Evolutionary conservation across 1,140 invertebrate genomes (phyloP).

Genomic region (Drosophila sp.): DNA sequence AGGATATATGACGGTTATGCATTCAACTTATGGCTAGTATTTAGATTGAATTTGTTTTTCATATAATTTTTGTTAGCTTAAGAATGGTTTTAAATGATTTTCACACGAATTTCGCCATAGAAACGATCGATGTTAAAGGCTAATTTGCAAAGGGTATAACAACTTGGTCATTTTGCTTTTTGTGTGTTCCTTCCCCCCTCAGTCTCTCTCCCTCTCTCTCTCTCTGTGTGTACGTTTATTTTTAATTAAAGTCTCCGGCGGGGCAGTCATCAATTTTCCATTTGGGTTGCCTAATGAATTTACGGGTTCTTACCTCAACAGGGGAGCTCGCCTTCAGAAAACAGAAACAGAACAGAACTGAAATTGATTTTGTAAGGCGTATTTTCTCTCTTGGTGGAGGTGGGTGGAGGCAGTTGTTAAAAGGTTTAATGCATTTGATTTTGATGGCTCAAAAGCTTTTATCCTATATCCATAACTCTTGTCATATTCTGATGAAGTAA

Average conservation of each 20-base stretch:
- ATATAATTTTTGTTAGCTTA: too few relatives aligned
- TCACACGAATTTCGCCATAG: too few relatives aligned
- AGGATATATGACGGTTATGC: background rate
- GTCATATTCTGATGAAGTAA: too few relatives aligned
- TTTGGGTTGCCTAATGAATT: slow-evolving; percentile 51
- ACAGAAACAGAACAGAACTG: slow-evolving; percentile 24
- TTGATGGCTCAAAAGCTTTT: background rate
- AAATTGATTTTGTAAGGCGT: slow-evolving; percentile 38
- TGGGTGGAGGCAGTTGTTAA: slow-evolving; percentile 21
- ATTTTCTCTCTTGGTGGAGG: slow-evolving; percentile 18
- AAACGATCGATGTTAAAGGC: too few relatives aligned
- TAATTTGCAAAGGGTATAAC: background rate
- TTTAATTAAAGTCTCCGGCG: slow-evolving; percentile 10
- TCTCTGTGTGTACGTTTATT: slow-evolving; percentile 27
- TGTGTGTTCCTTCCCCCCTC: background rate
- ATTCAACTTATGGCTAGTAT: too few relatives aligned
- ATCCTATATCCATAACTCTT: background rate
- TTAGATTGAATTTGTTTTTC: too few relatives aligned
- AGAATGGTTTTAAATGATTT: too few relatives aligned
- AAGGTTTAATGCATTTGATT: slow-evolving; percentile 9
- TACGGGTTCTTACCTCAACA: slow-evolving; percentile 28
- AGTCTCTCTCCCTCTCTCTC: background rate
- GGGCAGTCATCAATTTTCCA: slow-evolving; percentile 50
- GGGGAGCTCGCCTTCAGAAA: background rate
- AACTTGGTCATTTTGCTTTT: background rate